Conservation (phyloP, 2,113 vertebrate genomes). For the Alligator mississippiensis region DNA sequence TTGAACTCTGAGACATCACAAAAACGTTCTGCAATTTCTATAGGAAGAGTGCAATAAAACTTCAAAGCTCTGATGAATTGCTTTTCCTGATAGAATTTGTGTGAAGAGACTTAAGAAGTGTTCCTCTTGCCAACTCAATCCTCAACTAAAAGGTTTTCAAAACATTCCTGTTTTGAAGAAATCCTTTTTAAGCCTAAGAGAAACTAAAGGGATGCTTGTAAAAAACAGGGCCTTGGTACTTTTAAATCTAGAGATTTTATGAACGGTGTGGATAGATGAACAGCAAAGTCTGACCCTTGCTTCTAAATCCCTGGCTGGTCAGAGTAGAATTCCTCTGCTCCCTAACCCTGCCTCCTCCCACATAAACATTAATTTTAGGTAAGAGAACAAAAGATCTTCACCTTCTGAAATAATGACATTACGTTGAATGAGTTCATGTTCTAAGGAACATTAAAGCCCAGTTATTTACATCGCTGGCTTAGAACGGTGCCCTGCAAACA, state of each 20-base stretch:
- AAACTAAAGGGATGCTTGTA: not conserved
- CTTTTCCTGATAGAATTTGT: not conserved
- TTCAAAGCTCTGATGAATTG: not conserved
- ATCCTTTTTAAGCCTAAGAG: not conserved
- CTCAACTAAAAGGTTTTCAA: conserved; percentile 5
- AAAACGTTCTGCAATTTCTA: not conserved
- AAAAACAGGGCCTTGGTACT: not conserved
- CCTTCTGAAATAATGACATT: not conserved
- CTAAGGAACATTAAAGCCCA: not conserved
- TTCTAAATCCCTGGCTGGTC: not conserved
- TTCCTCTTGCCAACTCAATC: not conserved
- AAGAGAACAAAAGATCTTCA: not conserved
- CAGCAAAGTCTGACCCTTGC: not conserved
- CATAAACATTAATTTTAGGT: rapidly evolving
- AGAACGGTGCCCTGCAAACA: not conserved
- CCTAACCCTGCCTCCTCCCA: not conserved
- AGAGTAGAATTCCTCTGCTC: not conserved
- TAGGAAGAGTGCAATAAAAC: not conserved
- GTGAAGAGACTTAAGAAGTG: conserved; percentile 16
- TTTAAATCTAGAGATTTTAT: not conserved
- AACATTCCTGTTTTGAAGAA: conserved; percentile 24
- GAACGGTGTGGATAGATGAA: not conserved
- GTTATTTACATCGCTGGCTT: not conserved
- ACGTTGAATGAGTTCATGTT: not conserved
- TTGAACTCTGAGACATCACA: not conserved